Conservation (phyloP, 2,797 vertebrate species). For the Pterois miles region DNA sequence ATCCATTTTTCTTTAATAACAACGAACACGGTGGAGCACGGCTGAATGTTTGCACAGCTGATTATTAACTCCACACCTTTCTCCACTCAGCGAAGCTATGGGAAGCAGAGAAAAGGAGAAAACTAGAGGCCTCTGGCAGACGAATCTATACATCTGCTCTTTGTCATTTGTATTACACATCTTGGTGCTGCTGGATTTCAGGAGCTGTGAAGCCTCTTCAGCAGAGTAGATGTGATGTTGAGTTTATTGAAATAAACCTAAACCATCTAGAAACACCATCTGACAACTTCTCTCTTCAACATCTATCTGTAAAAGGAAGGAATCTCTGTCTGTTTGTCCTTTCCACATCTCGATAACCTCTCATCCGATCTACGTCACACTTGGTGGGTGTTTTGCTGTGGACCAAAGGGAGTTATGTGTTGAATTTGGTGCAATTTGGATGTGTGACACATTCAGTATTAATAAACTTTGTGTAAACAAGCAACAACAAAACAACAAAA, state of each 20-base stretch:
- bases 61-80: conserved; percentile 63
- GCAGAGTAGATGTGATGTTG: not conserved
- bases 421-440: too few species aligned
- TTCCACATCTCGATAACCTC: too few species aligned
- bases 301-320: too few species aligned
- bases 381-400: too few species aligned
- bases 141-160: conserved; percentile 8
- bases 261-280: too few species aligned
- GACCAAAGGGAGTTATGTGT: too few species aligned
- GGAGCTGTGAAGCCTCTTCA: not conserved
- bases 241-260: conserved; percentile 1
- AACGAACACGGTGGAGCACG: conserved; percentile 61
- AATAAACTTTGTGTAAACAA: too few species aligned
- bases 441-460: too few species aligned
- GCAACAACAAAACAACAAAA: too few species aligned
- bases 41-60: conserved; percentile 81
- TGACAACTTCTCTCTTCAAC: too few species aligned
- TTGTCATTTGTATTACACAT: conserved; percentile 11
- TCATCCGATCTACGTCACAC: too few species aligned
- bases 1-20: conserved; percentile 83
- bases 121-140: conserved; percentile 17
- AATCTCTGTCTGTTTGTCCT: too few species aligned
- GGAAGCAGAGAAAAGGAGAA: conserved; percentile 20
- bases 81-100: conserved; percentile 17
- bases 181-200: not conserved